Conservation (phyloP, 2,888 invertebrate genomes). For the Rotaria macrura region DNA sequence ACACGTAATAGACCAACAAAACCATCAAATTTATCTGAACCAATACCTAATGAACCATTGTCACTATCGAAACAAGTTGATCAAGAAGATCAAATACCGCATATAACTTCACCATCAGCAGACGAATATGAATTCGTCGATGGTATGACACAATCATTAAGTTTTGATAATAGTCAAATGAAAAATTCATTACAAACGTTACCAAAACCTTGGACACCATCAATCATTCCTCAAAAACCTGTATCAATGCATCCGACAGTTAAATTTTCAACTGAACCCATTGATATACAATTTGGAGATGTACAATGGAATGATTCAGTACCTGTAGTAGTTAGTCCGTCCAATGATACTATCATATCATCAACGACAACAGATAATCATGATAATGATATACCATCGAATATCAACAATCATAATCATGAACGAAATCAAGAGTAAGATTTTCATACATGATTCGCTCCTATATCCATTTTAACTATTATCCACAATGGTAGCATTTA, state of each 20-base stretch:
- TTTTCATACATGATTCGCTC: background rate
- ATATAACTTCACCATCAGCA: background rate
- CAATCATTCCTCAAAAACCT: background rate
- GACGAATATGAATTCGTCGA: background rate
- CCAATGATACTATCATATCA: background rate
- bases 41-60: background rate
- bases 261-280: background rate
- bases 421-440: background rate
- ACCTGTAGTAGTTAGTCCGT: background rate
- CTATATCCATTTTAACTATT: no score
- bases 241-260: background rate
- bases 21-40: background rate
- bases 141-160: background rate
- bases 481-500: no score
- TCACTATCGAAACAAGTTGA: background rate
- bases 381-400: background rate
- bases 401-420: background rate
- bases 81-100: background rate
- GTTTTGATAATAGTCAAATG: background rate
- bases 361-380: background rate
- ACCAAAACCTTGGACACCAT: background rate
- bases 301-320: background rate
- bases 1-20: background rate
- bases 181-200: background rate
- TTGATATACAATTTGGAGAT: slow-evolving; percentile 10